Conservation (phyloP, 2,113 vertebrate species). For the Piprites chloris region DNA sequence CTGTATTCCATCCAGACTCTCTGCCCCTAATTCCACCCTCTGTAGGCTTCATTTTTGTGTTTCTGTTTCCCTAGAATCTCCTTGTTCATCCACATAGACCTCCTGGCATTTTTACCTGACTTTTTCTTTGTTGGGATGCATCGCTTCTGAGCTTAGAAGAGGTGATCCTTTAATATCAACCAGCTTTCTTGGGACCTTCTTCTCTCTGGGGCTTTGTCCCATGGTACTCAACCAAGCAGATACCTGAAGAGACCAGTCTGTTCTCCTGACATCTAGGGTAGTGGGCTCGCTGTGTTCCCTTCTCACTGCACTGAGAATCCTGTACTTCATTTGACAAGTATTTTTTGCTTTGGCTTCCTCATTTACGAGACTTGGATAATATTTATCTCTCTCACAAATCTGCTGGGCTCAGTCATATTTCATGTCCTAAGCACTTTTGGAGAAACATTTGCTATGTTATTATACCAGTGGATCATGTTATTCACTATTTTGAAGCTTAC, state of each 20-base stretch:
- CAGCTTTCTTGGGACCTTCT: neutral
- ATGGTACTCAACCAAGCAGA: neutral
- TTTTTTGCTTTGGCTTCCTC: neutral
- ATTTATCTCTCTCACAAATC: neutral
- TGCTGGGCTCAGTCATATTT: neutral
- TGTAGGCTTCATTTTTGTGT: neutral
- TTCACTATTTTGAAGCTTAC: neutral
- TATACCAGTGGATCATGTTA: neutral
- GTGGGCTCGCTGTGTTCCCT: neutral
- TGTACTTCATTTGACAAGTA: neutral
- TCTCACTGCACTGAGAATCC: neutral
- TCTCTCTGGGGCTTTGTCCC: neutral
- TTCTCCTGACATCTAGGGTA: neutral
- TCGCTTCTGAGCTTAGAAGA: neutral
- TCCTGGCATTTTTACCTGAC: neutral
- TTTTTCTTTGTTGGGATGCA: neutral
- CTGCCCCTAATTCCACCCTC: neutral
- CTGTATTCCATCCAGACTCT: neutral
- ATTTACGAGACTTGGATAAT: neutral
- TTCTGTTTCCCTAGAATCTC: neutral
- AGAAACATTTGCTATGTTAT: neutral
- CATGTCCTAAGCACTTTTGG: neutral
- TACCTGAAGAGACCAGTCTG: neutral
- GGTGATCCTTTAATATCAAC: neutral
- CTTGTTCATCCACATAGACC: neutral